Percentiles rank a stretch among this genome's conserved stretches.
These are phyloP conservation scores for Sciurus carolinensis DNA, from an alignment of 2,797 vertebrate species.

Conservation along the genomic window DNA sequence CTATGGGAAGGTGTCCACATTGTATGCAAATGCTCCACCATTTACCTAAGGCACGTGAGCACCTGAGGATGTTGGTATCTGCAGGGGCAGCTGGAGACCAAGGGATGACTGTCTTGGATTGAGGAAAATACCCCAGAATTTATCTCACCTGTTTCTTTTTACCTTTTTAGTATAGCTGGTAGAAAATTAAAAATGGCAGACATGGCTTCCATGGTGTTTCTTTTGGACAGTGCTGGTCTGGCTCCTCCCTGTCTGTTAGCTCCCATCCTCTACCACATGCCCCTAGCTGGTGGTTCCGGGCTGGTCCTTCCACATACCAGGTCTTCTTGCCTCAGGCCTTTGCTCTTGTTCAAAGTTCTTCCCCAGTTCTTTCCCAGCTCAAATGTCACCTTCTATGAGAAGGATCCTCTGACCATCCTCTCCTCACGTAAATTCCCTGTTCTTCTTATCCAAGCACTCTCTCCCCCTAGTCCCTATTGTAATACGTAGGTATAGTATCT, in stretches of 20 bases:
- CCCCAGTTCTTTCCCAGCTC: not conserved
- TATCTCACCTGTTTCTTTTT: not conserved
- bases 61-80: not conserved
- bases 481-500: not conserved
- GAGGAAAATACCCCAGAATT: slow-evolving; percentile 1
- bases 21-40: not conserved
- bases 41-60: not conserved
- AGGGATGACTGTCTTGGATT: not conserved
- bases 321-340: not conserved
- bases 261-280: rapidly evolving
- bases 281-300: too few species aligned
- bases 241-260: not conserved
- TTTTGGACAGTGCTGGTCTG: rapidly evolving
- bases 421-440: not conserved
- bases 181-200: not conserved
- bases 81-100: not conserved
- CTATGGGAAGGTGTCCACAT: not conserved
- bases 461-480: not conserved
- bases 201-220: not conserved
- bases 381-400: not conserved
- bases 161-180: not conserved
- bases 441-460: not conserved
- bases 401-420: not conserved
- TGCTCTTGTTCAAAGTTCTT: not conserved
- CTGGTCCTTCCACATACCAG: not conserved